These are phyloP conservation scores for Heliconius ethilla DNA, from an alignment of 2,888 invertebrate genomes.

Conservation along the genomic window DNA sequence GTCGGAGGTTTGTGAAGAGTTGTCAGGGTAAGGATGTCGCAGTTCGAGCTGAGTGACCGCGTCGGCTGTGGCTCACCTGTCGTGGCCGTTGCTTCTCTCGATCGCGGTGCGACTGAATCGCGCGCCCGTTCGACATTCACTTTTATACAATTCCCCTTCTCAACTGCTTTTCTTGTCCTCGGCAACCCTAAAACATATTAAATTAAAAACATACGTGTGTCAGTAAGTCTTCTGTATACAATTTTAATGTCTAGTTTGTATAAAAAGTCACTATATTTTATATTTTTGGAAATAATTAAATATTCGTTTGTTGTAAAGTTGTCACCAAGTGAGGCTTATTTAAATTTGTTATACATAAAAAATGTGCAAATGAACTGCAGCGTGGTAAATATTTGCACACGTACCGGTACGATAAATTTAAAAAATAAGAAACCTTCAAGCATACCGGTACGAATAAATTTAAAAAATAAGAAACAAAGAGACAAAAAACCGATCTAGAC, in stretches of 20 bases:
- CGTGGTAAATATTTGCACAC: not conserved
- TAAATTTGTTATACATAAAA: not conserved
- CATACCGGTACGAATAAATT: no score
- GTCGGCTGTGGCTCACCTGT: slow-evolving; percentile 33
- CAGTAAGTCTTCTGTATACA: not conserved
- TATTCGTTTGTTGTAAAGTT: not conserved
- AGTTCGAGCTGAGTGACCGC: slow-evolving; percentile 34
- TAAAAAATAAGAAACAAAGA: no score
- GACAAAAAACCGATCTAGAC: no score
- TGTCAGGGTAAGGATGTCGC: slow-evolving; percentile 28
- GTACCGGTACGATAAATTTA: not conserved
- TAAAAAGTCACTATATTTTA: not conserved
- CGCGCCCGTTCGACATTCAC: slow-evolving; percentile 64
- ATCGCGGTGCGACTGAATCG: slow-evolving; percentile 71
- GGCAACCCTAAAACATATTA: slow-evolving; percentile 49
- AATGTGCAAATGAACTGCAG: no score
- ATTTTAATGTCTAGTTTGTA: not conserved
- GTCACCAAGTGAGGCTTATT: not conserved
- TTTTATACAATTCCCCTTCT: slow-evolving; percentile 76
- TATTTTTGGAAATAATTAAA: not conserved
- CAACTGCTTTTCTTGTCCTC: slow-evolving; percentile 58
- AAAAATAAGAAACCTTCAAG: no score
- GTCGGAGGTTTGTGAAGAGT: slow-evolving; percentile 25
- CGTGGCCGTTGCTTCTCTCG: slow-evolving; percentile 53
- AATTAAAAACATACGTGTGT: slow-evolving; percentile 7